Evolutionary conservation across 1,140 invertebrate genomes (phyloP).

Genomic region (Drosophila triauraria): DNA sequence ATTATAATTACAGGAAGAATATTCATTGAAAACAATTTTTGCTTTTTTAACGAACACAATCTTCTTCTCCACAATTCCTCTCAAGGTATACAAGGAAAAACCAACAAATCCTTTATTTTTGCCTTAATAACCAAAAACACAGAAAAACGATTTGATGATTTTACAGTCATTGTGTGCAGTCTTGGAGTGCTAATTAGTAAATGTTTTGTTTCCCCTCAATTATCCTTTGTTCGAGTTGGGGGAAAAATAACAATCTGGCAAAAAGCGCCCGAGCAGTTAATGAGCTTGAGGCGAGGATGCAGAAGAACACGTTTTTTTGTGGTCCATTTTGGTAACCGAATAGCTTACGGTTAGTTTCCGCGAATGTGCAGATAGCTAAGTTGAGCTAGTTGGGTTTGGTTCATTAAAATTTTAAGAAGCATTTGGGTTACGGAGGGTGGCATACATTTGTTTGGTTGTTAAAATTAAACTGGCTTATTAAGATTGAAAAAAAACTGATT

Average conservation of each 20-base stretch:
- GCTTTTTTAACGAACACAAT: neutral
- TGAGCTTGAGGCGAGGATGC: conserved; percentile 49
- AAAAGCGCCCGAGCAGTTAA: conserved; percentile 41
- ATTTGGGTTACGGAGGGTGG: neutral
- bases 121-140: conserved; percentile 22
- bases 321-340: conserved; percentile 35
- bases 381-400: conserved; percentile 8
- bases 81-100: neutral
- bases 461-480: neutral
- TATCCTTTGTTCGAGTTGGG: conserved; percentile 57
- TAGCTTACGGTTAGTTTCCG: conserved; percentile 21
- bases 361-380: neutral
- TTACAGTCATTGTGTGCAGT: conserved; percentile 48
- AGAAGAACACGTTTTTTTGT: conserved; percentile 17
- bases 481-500: neutral
- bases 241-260: conserved; percentile 44
- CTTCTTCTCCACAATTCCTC: neutral
- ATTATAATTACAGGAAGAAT: conserved; percentile 26
- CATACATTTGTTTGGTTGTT: no score
- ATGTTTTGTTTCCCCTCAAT: conserved; percentile 44
- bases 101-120: conserved; percentile 16
- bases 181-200: conserved; percentile 70
- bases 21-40: conserved; percentile 36
- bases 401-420: conserved; percentile 11
- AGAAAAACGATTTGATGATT: conserved; percentile 44